Conservation (phyloP, 2,113 vertebrate genomes). For the Limnothrissa miodon region DNA sequence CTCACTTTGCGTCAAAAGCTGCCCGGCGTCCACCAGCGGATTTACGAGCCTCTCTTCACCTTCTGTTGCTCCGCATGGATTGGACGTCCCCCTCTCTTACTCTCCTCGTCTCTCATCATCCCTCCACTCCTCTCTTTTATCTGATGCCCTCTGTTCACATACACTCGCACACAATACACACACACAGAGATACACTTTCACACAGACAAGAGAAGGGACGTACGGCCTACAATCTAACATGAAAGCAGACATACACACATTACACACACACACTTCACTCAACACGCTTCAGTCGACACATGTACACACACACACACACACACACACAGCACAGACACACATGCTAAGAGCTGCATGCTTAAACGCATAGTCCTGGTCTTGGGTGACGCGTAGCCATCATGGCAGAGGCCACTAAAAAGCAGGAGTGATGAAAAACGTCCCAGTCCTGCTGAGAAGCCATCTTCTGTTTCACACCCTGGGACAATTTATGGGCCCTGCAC, state of each 20-base stretch:
- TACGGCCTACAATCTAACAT: not conserved
- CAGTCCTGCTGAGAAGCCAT: slow-evolving; percentile 59
- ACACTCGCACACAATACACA: not conserved
- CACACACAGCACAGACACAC: slow-evolving; percentile 46
- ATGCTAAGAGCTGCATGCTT: slow-evolving; percentile 2
- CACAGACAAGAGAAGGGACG: not conserved
- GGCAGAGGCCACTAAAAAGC: slow-evolving; percentile 59
- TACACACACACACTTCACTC: slow-evolving; percentile 8
- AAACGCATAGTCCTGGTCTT: slow-evolving; percentile 50
- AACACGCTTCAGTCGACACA: not conserved
- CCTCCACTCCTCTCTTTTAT: slow-evolving; percentile 3
- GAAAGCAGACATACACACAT: slow-evolving; percentile 1
- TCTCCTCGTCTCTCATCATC: slow-evolving; percentile 19
- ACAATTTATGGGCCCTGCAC: slow-evolving; percentile 60
- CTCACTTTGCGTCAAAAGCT: slow-evolving; percentile 48
- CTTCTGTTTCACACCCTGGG: slow-evolving; percentile 65
- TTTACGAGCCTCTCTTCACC: slow-evolving; percentile 62
- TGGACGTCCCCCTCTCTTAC: slow-evolving; percentile 2
- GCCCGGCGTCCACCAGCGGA: slow-evolving; percentile 34
- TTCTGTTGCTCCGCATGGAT: slow-evolving; percentile 36
- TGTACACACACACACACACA: slow-evolving; percentile 9
- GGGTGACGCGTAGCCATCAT: slow-evolving; percentile 55
- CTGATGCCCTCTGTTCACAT: not conserved
- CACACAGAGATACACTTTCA: slow-evolving; percentile 6
- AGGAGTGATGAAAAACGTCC: slow-evolving; percentile 61